Evolutionary conservation across 2,797 vertebrate genomes (phyloP).

Genomic region (Sebastes melanostomus): DNA sequence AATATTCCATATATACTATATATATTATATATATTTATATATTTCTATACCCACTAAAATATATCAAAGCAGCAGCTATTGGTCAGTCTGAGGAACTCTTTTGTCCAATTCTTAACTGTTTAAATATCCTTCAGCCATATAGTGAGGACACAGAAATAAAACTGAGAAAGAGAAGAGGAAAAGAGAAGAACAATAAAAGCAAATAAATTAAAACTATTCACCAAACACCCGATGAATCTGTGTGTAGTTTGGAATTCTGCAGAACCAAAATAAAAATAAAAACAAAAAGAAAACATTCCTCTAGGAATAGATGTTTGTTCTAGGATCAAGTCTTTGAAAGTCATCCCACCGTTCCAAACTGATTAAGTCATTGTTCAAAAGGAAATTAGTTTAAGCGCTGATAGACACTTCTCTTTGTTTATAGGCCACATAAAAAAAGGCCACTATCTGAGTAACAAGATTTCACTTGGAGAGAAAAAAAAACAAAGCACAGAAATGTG

Average conservation of each 20-base stretch:
- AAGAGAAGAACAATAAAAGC: constrained; percentile 59
- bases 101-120: constrained; percentile 82
- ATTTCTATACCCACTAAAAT: constrained; percentile 78
- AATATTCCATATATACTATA: constrained; percentile 80
- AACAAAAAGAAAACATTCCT: constrained; percentile 58
- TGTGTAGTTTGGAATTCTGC: constrained; percentile 81
- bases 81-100: constrained; percentile 92
- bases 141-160: constrained; percentile 79
- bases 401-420: constrained; percentile 78
- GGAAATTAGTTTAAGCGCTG: constrained; percentile 65
- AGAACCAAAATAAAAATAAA: constrained; percentile 60
- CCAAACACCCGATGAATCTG: constrained; percentile 78
- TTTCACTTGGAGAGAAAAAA: constrained; percentile 61
- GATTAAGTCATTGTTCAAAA: constrained; percentile 76
- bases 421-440: constrained; percentile 82
- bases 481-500: constrained; percentile 56
- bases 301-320: constrained; percentile 80
- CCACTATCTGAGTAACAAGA: constrained; percentile 81
- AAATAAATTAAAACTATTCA: constrained; percentile 86
- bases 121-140: constrained; percentile 89
- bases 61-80: constrained; percentile 95
- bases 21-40: constrained; percentile 74
- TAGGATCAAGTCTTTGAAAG: constrained; percentile 70
- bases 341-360: constrained; percentile 68
- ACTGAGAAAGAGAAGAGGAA: constrained; percentile 53